Base-by-base conservation (phyloP, 2,797 vertebrate species). In the Myotis myotis region DNA sequence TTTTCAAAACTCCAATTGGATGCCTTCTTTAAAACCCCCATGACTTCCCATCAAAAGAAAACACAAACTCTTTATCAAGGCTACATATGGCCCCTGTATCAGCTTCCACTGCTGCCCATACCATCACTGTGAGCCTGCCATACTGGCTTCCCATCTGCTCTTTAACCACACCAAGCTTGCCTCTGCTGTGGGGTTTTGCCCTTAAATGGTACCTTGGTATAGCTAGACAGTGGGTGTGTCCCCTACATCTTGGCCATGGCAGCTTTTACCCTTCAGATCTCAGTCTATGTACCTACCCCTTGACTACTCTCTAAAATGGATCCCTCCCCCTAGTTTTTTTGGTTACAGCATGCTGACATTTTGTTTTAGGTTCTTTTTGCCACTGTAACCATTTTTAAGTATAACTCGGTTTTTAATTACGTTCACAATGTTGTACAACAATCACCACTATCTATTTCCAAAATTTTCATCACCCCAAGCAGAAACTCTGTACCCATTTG, bases 1-100 rank as follows among this genome's bases (percentile, higher is more conserved):
- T 81, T 92, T 95, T 36, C 70, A 85, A 78, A 89, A 87, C 19
- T 74, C 71, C 30, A 89, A 19, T 0, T 33, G 7, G 78, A 95
- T 44, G 57, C 4, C 55, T 20, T 84, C 49, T 86, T 84, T 86
- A 89, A 97, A 94, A 71, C 38, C 51, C 85, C n/a, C 84, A 41
- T 53, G 62, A 49, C 23, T 49, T 84, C 23, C n/a, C 60, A 71
- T 38, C n/a, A 33, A 93, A 94, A 57, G 76, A 78, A 93, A 91
- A 93, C 36, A 81, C 28, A 93, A 71, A 72, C 15, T 64, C 72
- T n/a, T 89, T 49, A 82, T 28, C 84, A 96, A 64, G 88, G 62
- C 55, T 82, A 5, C 2, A 22, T 30, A 38, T 5, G 76, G n/a
- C 66, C 28, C 3, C 33, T 38, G 78, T 17, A 66, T 53, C 44